Evolutionary conservation across 1,140 invertebrate species (phyloP), one percentile per base, ranked within the genome.

Genomic region (Halyomorpha halys): DNA sequence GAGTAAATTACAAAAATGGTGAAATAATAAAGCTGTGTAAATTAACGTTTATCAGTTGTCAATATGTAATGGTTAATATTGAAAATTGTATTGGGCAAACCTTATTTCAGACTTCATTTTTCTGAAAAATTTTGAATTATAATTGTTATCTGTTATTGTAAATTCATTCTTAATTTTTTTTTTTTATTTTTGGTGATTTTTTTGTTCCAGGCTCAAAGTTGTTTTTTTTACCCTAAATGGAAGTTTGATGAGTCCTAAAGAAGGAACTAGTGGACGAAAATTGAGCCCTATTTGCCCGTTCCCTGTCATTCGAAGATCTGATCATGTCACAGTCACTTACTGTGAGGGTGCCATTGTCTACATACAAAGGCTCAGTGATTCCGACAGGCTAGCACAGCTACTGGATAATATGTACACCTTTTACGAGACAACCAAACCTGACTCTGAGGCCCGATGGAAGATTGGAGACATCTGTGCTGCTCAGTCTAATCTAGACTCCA

Each of bases 151-250:
- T n/a, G n/a, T n/a, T n/a, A n/a, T n/a, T n/a, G n/a, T n/a, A n/a
- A n/a, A n/a, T n/a, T n/a, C n/a, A n/a, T n/a, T n/a, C n/a, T n/a
- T n/a, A n/a, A n/a, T n/a, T n/a, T n/a, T n/a, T n/a, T n/a, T n/a
- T n/a, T n/a, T n/a, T n/a, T n/a, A n/a, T n/a, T n/a, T n/a, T n/a
- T n/a, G n/a, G n/a, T 39, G 4, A 11, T 39, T 39, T 6, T 39
- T 39, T 73, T 69, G 68, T 77, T 76, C 23, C 71, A 85, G 83
- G 56, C 72, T 85, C 59, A 72, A 79, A 15, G 78, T 83, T 18
- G 79, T 80, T 3, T 69, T 86, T 54, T 82, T 81, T 69, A 74
- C 82, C 54, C 66, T 67, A 14, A 74, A 74, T 8, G 85, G 86
- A 6, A 71, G 77, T 27, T 82, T 80, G 70, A 74, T 86, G 49